Percentiles rank a stretch among this genome's conserved stretches.
Conservation (phyloP, 2,797 vertebrate species). For the Scyliorhinus canicula region DNA sequence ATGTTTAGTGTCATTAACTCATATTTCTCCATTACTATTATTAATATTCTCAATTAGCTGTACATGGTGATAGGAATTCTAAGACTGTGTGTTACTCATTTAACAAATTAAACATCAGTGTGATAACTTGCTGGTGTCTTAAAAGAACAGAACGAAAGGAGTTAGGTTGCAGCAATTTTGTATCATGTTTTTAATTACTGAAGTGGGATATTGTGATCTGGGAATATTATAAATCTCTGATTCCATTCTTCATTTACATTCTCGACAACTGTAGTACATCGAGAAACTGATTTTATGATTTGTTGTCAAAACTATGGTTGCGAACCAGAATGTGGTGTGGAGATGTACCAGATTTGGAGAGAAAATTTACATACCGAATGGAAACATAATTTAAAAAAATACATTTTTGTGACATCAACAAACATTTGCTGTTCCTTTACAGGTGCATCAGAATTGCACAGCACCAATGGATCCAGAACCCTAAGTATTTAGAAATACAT, state of each 20-base stretch:
- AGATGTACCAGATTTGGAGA: background rate
- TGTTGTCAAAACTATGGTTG: background rate
- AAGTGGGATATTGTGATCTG: background rate
- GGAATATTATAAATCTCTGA: background rate
- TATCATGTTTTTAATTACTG: background rate
- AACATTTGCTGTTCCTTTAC: background rate
- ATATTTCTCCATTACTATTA: background rate
- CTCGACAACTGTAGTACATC: background rate
- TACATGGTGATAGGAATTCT: background rate
- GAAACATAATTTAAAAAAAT: background rate
- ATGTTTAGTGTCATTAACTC: background rate
- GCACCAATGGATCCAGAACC: background rate
- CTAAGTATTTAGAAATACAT: background rate
- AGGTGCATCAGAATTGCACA: background rate
- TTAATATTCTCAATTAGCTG: background rate
- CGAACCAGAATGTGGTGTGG: background rate
- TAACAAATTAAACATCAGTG: background rate
- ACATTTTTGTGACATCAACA: background rate
- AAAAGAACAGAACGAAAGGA: background rate
- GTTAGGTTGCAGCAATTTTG: background rate
- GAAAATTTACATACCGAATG: background rate
- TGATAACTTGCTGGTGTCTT: background rate
- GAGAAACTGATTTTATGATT: background rate
- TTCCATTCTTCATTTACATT: background rate
- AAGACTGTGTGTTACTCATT: background rate